Conservation (phyloP, 2,113 vertebrate species). For the Tichodroma muraria region DNA sequence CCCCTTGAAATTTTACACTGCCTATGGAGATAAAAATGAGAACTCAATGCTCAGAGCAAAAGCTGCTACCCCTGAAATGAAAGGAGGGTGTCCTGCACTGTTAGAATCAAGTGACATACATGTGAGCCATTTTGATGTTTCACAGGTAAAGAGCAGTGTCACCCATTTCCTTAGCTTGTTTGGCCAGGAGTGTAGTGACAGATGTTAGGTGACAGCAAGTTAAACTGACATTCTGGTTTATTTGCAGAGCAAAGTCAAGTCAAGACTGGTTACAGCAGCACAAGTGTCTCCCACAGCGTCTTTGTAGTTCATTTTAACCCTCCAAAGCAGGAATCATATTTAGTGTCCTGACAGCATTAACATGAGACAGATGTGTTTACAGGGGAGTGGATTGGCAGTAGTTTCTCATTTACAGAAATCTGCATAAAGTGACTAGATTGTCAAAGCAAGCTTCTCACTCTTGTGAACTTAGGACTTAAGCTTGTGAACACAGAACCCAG, state of each 20-base stretch:
- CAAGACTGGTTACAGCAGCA: constrained; percentile 21
- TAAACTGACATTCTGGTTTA: constrained; percentile 39
- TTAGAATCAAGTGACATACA: not conserved
- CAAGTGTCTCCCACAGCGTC: not conserved
- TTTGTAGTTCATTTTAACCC: not conserved
- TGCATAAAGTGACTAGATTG: not conserved
- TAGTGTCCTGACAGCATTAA: not conserved
- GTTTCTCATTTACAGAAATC: not conserved
- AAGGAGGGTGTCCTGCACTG: not conserved
- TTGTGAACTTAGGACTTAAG: not conserved
- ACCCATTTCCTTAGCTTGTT: constrained; percentile 17
- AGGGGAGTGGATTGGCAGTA: not conserved
- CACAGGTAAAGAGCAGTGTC: not conserved
- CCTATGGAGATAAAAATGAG: not conserved
- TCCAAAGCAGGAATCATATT: not conserved
- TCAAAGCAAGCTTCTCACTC: not conserved
- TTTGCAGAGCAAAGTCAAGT: constrained; percentile 38
- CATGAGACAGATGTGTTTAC: not conserved
- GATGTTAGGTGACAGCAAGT: constrained; percentile 19
- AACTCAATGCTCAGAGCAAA: not conserved
- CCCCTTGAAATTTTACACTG: not conserved
- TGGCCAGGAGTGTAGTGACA: not conserved
- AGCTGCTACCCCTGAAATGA: not conserved
- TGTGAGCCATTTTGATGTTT: not conserved
- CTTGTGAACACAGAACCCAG: not conserved